Base-by-base conservation (phyloP, 2,888 invertebrate genomes). In the Drosophila peninsularis region DNA sequence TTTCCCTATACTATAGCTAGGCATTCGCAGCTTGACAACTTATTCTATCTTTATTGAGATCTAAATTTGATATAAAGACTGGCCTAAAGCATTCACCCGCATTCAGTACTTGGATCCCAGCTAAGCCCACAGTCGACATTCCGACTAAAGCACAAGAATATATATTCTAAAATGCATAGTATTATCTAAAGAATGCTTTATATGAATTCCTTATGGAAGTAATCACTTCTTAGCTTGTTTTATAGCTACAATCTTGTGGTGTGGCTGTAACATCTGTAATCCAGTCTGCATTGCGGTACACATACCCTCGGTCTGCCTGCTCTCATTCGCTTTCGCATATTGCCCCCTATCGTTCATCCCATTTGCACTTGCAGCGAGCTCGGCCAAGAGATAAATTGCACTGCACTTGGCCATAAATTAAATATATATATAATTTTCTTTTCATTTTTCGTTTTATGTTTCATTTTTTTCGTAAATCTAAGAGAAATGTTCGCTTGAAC, bases 381-480 rank as follows among this genome's bases (percentile, higher is more conserved):
- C 41, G 10, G 6, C 17, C 44, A n/a, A 45, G 63, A 70, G 66
- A 83, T 88, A 74, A 79, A 88, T 85, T 79, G 70, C 81, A 74
- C 32, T 65, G 71, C 72, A 75, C 62, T 72, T 67, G 70, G 64
- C 47, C 68, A 86, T 85, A 84, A 88, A 89, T 84, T 85, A 74
- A 79, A 79, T 82, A 75, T 45, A 75, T 45, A 62, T 34, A 62
- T 56, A 63, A 41, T 36, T 60, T 42, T 21, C 32, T 55, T 47
- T 54, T 58, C 36, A 56, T 6, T 42, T 49, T 44, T 44, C 19
- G 52, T 0, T 32, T 37, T 39, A 17, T 39, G 21, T 30, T 41
- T 56, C 41, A 39, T 36, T 62, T 21, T 55, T 41, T 19, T 50
- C 67, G 64, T 50, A 47, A 75, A 64, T 63, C 66, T 58, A 68